Evolutionary conservation across 2,113 vertebrate species (phyloP), one percentile per base, ranked within the genome.

Genomic region (Pheucticus melanocephalus): DNA sequence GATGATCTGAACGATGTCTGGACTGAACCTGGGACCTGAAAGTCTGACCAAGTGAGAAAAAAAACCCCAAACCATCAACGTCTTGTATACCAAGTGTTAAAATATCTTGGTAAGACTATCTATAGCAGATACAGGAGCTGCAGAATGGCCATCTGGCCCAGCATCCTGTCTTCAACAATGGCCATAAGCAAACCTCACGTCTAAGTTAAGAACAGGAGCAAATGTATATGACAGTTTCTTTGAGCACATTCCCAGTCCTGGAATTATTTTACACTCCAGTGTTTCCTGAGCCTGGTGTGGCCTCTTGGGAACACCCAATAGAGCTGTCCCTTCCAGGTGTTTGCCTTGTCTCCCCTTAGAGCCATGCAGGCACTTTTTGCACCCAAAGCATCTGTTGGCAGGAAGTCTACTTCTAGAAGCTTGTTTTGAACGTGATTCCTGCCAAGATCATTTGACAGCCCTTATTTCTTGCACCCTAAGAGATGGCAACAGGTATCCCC

Each of bases 101-200:
- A 88, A 73, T n/a, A 83, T 5, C 54, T 73, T 83, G 82, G 75
- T 79, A 73, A 86, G 65, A n/a, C 12, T 31, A 82, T 22, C 31
- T 57, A 6, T 5, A 80, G 68, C 44, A 85, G 50, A 57, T 33
- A 33, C 2, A 63, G 21, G 33, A 86, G 25, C 85, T 86, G 56
- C 63, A 83, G 75, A 69, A 61, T 1, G 3, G 24, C 82, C 90
- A 91, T 20, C 81, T 92, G 91, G 47, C 42, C 65, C 78, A 69
- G 66, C 78, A 92, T 92, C 75, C 86, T 94, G 94, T 37, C 71
- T 31, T 80, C 88, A 88, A 77, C 79, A 93, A 91, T 80, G 63
- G 85, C 45, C 64, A 73, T 33, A 69, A 57, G 75, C 54, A 80
- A 59, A 65, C 42, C n/a, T 73, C 45, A 6, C 5, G 14, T 53